Evolutionary conservation across 2,113 vertebrate species (phyloP).

Genomic region (Corydoras maculifer): DNA sequence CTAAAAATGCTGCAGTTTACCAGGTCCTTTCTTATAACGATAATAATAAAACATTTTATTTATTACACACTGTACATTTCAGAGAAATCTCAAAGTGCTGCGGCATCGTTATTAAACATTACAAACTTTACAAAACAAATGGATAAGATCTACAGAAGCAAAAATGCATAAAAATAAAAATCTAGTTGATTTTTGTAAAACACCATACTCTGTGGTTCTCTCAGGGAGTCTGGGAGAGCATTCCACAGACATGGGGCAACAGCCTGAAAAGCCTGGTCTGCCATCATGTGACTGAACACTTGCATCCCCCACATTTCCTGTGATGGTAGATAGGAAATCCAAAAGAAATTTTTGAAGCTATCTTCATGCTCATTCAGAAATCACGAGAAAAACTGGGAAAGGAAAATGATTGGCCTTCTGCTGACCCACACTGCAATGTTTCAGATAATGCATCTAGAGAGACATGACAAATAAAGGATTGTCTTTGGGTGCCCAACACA

Average conservation of each 20-base stretch:
- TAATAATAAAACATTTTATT: too few species aligned
- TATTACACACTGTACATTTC: too few species aligned
- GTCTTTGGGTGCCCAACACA: slow-evolving; percentile 14
- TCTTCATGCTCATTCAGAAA: slow-evolving; percentile 11
- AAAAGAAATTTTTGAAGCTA: neutral
- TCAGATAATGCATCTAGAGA: slow-evolving; percentile 1
- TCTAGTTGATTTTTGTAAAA: neutral
- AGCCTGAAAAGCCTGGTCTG: neutral
- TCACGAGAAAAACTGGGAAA: slow-evolving; percentile 7
- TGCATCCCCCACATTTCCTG: neutral
- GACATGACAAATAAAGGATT: slow-evolving; percentile 21
- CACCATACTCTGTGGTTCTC: too few species aligned
- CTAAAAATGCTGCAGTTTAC: too few species aligned
- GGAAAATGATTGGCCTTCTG: slow-evolving; percentile 19
- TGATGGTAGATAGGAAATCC: slow-evolving; percentile 21
- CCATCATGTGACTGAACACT: slow-evolving; percentile 3
- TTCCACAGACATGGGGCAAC: too few species aligned
- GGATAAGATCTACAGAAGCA: too few species aligned
- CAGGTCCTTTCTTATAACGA: too few species aligned
- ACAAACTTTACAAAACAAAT: too few species aligned
- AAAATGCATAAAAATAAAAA: too few species aligned
- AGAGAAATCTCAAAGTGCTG: too few species aligned
- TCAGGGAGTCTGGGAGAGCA: too few species aligned
- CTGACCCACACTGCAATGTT: slow-evolving; percentile 18
- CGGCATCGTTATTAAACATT: too few species aligned